phyloP scores from a whole-genome alignment of 2,888 invertebrate species.

The Morpho helenor region DNA sequence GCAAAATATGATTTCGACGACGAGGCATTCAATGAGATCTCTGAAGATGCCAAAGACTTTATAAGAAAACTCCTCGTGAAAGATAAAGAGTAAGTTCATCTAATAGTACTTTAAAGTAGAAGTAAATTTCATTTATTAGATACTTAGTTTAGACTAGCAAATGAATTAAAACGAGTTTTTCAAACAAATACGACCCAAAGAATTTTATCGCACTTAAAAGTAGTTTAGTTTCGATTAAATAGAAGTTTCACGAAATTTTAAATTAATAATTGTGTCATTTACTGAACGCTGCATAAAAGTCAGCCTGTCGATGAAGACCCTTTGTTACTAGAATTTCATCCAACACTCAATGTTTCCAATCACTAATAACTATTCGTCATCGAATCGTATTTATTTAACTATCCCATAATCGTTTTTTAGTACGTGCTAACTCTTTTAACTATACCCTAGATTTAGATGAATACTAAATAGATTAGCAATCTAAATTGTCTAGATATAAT shows the following conservation, averaged over 20 bases:
- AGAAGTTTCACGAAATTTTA: background rate
- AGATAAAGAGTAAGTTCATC: slow-evolving; percentile 89
- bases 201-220: background rate
- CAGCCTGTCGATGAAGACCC: slow-evolving; percentile 72
- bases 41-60: slow-evolving; percentile 97
- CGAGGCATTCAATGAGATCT: slow-evolving; percentile 96
- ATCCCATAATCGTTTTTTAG: slow-evolving; percentile 12
- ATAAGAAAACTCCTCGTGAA: slow-evolving; percentile 94
- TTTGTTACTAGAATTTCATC: slow-evolving; percentile 59
- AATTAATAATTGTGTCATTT: background rate
- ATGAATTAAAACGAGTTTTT: too few species aligned
- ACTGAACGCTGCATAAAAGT: slow-evolving; percentile 30
- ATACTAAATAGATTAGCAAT: slow-evolving; percentile 19
- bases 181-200: background rate
- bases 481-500: slow-evolving; percentile 1
- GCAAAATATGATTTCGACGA: slow-evolving; percentile 99
- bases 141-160: too few species aligned
- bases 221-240: background rate
- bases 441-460: slow-evolving; percentile 12
- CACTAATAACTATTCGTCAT: slow-evolving; percentile 42
- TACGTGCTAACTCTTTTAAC: slow-evolving; percentile 14
- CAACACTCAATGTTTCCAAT: slow-evolving; percentile 56
- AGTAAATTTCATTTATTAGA: too few species aligned
- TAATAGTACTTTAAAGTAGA: too few species aligned
- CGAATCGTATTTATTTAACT: slow-evolving; percentile 12